Percentiles rank a stretch among this genome's conserved stretches.
Evolutionary conservation across 1,140 invertebrate genomes (phyloP).

Genomic region (Temnothorax longispinosus): DNA sequence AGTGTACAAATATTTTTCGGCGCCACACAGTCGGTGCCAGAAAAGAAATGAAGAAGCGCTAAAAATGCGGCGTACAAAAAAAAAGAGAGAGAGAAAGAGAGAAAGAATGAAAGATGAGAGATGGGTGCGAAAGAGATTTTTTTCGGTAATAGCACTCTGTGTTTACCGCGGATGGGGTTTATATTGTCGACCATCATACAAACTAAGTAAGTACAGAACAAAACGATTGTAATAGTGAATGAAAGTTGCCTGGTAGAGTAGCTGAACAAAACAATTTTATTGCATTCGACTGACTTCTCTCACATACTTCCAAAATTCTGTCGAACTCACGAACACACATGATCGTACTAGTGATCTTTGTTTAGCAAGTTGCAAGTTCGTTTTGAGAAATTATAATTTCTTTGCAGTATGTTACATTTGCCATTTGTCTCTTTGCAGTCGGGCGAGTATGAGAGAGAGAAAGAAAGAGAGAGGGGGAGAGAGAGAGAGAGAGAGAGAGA

Average conservation of each 20-base stretch:
- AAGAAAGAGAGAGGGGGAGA: not conserved
- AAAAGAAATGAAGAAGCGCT: conserved; percentile 43
- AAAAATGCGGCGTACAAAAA: not conserved
- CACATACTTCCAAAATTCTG: conserved; percentile 58
- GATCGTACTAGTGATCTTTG: conserved; percentile 63
- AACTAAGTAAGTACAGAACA: conserved; percentile 74
- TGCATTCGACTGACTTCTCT: conserved; percentile 67
- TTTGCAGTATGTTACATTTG: conserved; percentile 41
- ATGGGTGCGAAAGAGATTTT: conserved; percentile 23
- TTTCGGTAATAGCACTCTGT: conserved; percentile 54
- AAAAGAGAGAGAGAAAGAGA: not conserved
- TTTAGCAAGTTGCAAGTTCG: conserved; percentile 63
- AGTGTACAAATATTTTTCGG: conserved; percentile 46
- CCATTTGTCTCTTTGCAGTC: conserved; percentile 62
- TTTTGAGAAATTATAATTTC: conserved; percentile 49
- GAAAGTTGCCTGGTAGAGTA: conserved; percentile 79
- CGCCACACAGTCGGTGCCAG: not conserved
- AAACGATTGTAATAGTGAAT: conserved; percentile 79
- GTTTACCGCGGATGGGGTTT: conserved; percentile 67
- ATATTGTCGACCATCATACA: conserved; percentile 65
- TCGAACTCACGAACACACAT: conserved; percentile 52
- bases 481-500: not conserved
- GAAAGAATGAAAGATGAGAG: not conserved
- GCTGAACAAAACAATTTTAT: conserved; percentile 72
- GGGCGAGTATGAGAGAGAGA: conserved; percentile 15